Evolutionary conservation across 2,113 vertebrate species (phyloP).

Genomic region (Carollia perspicillata): DNA sequence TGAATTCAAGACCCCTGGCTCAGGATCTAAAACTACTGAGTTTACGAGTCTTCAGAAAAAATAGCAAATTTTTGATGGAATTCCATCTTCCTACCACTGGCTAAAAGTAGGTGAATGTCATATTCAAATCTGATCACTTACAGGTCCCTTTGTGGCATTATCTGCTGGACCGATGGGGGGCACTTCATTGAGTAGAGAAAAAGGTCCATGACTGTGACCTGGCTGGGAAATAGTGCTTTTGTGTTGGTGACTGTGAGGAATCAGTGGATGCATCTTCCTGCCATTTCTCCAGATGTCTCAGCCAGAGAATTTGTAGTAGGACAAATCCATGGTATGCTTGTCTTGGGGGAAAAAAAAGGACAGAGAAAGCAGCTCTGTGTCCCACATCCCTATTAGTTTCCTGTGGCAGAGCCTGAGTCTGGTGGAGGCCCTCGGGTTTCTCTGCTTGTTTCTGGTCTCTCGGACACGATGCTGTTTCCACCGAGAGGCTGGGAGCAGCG

Average conservation of each 20-base stretch:
- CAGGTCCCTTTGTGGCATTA: background rate
- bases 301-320: background rate
- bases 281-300: background rate
- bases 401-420: background rate
- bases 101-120: background rate
- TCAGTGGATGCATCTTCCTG: background rate
- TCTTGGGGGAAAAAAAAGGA: too few species aligned
- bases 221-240: background rate
- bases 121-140: background rate
- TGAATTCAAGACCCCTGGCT: background rate
- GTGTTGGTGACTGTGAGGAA: background rate
- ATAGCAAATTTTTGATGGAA: background rate
- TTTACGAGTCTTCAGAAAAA: background rate
- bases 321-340: background rate
- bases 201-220: background rate
- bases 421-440: background rate
- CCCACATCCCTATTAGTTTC: background rate
- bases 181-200: background rate
- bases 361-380: background rate
- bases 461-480: background rate
- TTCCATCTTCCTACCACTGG: background rate
- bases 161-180: background rate
- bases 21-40: background rate
- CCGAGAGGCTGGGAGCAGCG: background rate
- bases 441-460: background rate